A percentile compares a stretch with the other conserved stretches of the same genome.
These are phyloP conservation scores for Pedicia rivosa DNA, from an alignment of 2,888 invertebrate species.

Conservation along the genomic window DNA sequence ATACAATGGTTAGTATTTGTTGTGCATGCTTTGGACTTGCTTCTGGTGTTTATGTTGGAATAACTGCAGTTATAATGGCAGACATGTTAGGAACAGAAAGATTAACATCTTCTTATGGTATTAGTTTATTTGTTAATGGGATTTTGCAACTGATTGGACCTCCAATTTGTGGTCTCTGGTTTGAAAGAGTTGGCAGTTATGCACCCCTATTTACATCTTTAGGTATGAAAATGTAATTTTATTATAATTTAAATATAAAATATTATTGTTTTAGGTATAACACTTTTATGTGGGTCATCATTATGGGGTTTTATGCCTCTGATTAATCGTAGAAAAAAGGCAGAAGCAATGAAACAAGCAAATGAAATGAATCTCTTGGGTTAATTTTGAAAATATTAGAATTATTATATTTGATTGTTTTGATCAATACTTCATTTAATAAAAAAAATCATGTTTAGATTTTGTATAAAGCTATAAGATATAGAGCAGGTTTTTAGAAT, in stretches of 20 bases:
- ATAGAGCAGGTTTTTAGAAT: too few species aligned
- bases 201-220: constrained; percentile 56
- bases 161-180: constrained; percentile 64
- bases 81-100: constrained; percentile 72
- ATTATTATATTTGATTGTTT: too few species aligned
- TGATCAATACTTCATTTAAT: too few species aligned
- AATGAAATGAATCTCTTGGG: too few species aligned
- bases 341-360: constrained; percentile 1
- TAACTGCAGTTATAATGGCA: constrained; percentile 76
- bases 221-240: too few species aligned
- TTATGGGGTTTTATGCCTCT: constrained; percentile 64
- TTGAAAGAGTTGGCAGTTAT: constrained; percentile 44
- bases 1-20: constrained; percentile 45
- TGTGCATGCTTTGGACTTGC: constrained; percentile 67
- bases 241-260: too few species aligned
- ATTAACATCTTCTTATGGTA: constrained; percentile 73
- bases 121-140: constrained; percentile 71
- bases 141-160: constrained; percentile 67
- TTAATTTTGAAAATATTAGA: too few species aligned
- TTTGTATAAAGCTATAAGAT: too few species aligned
- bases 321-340: constrained; percentile 32
- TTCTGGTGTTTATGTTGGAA: constrained; percentile 71
- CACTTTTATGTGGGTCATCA: constrained; percentile 52
- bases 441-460: too few species aligned
- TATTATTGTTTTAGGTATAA: too few species aligned